Base-by-base conservation (phyloP, 2,797 vertebrate genomes). In the Benthosema pterotum region DNA sequence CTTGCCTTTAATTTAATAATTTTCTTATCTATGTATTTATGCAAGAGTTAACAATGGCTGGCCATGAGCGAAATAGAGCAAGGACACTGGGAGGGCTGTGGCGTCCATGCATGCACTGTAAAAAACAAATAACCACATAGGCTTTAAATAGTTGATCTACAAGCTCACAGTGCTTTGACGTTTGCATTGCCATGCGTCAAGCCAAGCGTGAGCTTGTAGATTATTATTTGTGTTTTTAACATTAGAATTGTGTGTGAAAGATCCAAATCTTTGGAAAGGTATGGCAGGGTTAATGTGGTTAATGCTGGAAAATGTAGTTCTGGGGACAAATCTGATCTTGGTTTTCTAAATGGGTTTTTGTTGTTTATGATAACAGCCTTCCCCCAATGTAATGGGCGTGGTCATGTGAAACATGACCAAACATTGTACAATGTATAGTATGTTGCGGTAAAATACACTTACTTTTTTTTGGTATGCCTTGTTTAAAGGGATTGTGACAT, bases 1-100 rank as follows among this genome's bases (percentile, higher is more conserved):
- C 84, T 89, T 83, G 78, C 85, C 84, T 90, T 83, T 89, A 90
- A 91, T 92, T 85, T 80, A 90, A 92, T 93, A 79, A 90, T 89
- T 89, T 87, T 84, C 84, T 79, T 87, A 91, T 91, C 83, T 89
- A 88, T 92, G 86, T 86, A 91, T 93, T 88, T 91, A 92, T 92
- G 88, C 89, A 87, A 87, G 88, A 75, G 77, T 90, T 88, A 88
- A 87, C 86, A 87, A 86, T 73, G 79, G 76, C 83, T 66, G 79
- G 67, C 68, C 72, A 75, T 63, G 75, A 83, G 69, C 69, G 68
- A 78, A 83, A 88, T 80, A 87, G 83, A 83, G 79, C 70, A 81
- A 67, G 78, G 73, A 79, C 72, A 68, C 70, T 62, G 48, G 72
- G 67, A 86, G 86, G 83, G 83, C 75, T 74, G 79, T 83, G 75